Percentiles rank a stretch among this genome's conserved stretches.
These are phyloP conservation scores for Trissonchulus latispiculum DNA, from an alignment of 2,888 invertebrate species.

Conservation along the genomic window DNA sequence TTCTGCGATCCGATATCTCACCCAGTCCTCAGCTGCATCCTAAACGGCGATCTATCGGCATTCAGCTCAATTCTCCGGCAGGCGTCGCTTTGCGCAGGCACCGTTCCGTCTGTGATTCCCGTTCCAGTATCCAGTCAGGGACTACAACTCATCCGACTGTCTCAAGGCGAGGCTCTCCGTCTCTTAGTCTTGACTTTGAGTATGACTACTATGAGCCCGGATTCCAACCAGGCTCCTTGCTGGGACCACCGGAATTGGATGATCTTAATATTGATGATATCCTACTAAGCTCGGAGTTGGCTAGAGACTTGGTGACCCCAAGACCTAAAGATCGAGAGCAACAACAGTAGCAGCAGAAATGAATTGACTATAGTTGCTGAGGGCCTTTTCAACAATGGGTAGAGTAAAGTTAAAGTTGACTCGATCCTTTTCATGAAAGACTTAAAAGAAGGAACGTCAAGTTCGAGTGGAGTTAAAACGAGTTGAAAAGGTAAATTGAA, in stretches of 20 bases:
- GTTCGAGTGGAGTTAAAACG: no score
- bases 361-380: no score
- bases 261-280: conserved; percentile 8
- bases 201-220: conserved; percentile 18
- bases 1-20: conserved; percentile 10
- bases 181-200: conserved; percentile 3
- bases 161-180: conserved; percentile 5
- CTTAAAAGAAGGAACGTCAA: no score
- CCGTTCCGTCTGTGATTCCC: not conserved
- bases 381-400: no score
- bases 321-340: no score
- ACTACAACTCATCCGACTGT: not conserved
- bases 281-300: not conserved
- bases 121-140: conserved; percentile 1
- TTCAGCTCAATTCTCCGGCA: conserved; percentile 4
- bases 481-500: no score
- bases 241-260: not conserved
- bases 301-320: conserved; percentile 17
- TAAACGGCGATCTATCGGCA: conserved; percentile 8
- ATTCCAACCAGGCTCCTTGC: conserved; percentile 2
- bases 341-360: no score
- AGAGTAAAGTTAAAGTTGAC: no score
- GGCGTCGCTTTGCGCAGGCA: not conserved
- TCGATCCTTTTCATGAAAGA: no score
- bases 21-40: conserved; percentile 12